Percentiles rank a stretch among this genome's conserved stretches.
Evolutionary conservation across 2,797 vertebrate genomes (phyloP).

Genomic region (Lepilemur ruficaudatus): DNA sequence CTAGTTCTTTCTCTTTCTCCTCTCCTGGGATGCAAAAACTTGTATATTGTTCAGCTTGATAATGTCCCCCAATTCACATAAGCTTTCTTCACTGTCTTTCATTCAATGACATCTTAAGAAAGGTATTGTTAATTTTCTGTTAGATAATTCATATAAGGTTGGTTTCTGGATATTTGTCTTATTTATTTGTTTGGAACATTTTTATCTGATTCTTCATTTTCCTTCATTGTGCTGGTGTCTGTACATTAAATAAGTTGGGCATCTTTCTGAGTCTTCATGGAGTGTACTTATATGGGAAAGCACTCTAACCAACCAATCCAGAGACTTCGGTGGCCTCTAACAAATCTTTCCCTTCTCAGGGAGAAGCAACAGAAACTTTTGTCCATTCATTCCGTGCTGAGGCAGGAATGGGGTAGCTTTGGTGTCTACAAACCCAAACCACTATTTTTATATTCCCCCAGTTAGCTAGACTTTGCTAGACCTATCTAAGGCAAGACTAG

Average conservation of each 20-base stretch:
- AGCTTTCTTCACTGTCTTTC: not conserved
- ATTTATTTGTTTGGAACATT: not conserved
- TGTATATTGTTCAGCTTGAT: not conserved
- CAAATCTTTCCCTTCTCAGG: not conserved
- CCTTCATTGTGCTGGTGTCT: not conserved
- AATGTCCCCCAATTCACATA: not conserved
- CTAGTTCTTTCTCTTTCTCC: not conserved
- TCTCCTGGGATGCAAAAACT: not conserved
- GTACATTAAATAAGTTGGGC: not conserved
- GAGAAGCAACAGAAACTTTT: not conserved
- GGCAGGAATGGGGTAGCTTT: not conserved
- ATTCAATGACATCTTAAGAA: not conserved
- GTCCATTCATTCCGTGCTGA: not conserved
- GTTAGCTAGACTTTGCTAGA: not conserved
- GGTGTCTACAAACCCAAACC: not conserved
- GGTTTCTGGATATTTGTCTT: not conserved
- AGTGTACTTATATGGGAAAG: not conserved
- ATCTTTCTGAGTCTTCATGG: not conserved
- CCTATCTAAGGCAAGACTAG: not conserved
- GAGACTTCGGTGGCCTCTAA: too few relatives aligned
- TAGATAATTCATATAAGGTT: not conserved
- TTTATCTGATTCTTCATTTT: not conserved
- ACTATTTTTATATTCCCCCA: not conserved
- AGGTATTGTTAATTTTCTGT: not conserved
- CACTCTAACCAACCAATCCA: not conserved